These are phyloP conservation scores for Caenorhabditis tropicalis DNA, from an alignment of 1,140 invertebrate genomes.

Conservation along the genomic window DNA sequence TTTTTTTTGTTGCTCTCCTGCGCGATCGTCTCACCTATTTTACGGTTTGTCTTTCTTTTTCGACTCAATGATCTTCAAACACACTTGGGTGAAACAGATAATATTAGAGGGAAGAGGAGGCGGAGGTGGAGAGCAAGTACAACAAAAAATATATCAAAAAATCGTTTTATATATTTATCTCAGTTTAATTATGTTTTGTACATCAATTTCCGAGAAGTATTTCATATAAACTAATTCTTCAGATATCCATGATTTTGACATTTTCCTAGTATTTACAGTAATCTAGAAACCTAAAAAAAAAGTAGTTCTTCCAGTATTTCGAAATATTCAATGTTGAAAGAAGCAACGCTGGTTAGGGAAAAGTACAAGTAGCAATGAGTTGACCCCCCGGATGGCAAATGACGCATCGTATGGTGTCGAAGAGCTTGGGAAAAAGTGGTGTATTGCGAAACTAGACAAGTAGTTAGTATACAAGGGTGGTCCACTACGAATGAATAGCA, in stretches of 20 bases:
- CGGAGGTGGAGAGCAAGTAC: not conserved
- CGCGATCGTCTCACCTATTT: conserved; percentile 32
- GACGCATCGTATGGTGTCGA: not conserved
- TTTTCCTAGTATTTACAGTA: too few species aligned
- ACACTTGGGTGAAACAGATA: conserved; percentile 38
- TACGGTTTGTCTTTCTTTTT: conserved; percentile 45
- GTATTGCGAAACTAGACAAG: conserved; percentile 31
- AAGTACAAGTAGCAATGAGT: conserved; percentile 29
- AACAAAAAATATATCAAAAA: not conserved
- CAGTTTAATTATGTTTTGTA: too few species aligned
- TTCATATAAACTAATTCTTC: too few species aligned
- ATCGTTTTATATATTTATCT: not conserved
- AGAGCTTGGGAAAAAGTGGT: not conserved
- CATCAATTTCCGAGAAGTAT: too few species aligned
- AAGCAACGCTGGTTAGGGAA: not conserved
- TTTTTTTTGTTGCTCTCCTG: not conserved
- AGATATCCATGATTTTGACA: too few species aligned
- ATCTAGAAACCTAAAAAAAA: too few species aligned
- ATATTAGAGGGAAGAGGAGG: too few species aligned
- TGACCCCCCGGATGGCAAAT: conserved; percentile 42
- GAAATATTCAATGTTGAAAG: not conserved
- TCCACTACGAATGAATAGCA: conserved; percentile 31
- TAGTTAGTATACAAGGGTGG: conserved; percentile 12
- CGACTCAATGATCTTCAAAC: conserved; percentile 43
- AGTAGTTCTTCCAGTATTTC: too few species aligned